These are phyloP conservation scores for Umimayanthus chanpuru DNA, from an alignment of 92 coral and sea anemone species.

Conservation along the genomic window DNA sequence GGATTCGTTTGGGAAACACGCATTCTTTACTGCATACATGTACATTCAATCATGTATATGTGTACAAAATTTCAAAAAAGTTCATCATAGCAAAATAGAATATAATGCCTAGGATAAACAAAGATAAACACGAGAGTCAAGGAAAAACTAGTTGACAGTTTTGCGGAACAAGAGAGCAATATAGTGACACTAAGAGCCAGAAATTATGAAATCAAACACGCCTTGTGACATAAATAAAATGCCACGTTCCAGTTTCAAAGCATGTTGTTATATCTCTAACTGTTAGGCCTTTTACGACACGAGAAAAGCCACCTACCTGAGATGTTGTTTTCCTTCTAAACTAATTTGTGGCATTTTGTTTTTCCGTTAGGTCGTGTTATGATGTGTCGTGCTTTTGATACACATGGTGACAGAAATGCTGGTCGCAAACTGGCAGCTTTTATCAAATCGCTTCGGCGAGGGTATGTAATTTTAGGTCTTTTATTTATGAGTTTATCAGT, in stretches of 20 bases:
- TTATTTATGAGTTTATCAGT: too few species aligned
- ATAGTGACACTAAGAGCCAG: not conserved
- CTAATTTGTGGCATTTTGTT: not conserved
- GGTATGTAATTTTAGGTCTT: not conserved
- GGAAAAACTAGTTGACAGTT: too few species aligned
- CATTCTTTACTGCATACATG: too few species aligned
- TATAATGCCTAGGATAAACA: too few species aligned
- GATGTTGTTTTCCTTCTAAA: not conserved
- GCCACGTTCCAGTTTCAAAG: too few species aligned
- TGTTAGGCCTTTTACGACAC: not conserved
- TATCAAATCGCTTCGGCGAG: not conserved
- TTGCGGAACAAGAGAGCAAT: not conserved
- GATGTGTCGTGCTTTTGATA: conserved; percentile 27
- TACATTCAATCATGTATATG: too few species aligned
- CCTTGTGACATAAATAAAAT: not conserved
- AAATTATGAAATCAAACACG: not conserved
- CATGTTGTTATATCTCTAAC: not conserved
- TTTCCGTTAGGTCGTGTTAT: conserved; percentile 8
- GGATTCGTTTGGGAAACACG: too few species aligned
- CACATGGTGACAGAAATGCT: not conserved
- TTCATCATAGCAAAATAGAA: too few species aligned
- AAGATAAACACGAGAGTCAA: too few species aligned
- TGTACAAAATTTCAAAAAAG: too few species aligned
- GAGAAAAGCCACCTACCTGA: not conserved
- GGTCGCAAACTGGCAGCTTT: conserved; percentile 22